phyloP scores from a whole-genome alignment of 2,113 vertebrate genomes.

The Gallinago media region DNA sequence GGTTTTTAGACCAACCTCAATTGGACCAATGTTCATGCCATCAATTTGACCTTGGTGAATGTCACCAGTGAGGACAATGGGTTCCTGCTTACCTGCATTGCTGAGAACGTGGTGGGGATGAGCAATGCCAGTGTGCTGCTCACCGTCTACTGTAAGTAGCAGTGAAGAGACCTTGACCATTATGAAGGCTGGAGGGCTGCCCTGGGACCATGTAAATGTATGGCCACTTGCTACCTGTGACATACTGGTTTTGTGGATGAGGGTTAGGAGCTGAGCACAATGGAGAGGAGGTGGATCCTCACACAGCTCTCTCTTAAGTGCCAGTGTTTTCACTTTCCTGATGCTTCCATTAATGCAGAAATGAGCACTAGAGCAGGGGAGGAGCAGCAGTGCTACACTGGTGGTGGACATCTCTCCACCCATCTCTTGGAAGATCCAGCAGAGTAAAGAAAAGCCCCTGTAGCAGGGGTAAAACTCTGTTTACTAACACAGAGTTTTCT shows the following conservation, averaged over 20 bases:
- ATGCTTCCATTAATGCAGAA: neutral
- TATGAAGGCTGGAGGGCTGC: neutral
- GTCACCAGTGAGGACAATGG: conserved; percentile 95
- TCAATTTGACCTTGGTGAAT: conserved; percentile 94
- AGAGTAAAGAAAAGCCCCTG: neutral
- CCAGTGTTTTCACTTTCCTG: neutral
- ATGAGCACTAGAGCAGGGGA: neutral
- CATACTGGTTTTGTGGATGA: neutral
- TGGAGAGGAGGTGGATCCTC: neutral
- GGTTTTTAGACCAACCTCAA: conserved; percentile 90
- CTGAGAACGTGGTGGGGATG: conserved; percentile 97
- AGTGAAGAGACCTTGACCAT: neutral
- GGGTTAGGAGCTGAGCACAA: neutral
- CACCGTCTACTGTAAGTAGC: conserved; percentile 92
- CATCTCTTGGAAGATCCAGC: neutral
- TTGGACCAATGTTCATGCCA: conserved; percentile 95
- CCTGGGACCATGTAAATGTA: neutral
- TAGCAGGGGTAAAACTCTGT: neutral
- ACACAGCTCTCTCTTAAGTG: neutral
- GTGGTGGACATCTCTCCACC: neutral
- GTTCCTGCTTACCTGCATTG: conserved; percentile 92
- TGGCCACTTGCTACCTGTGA: neutral
- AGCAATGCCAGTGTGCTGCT: conserved; percentile 93
- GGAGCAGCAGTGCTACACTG: neutral
- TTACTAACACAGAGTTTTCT: neutral